Percentiles rank a stretch among this genome's conserved stretches.
These are phyloP conservation scores for Mustela lutreola DNA, from an alignment of 2,113 vertebrate species.

Conservation along the genomic window DNA sequence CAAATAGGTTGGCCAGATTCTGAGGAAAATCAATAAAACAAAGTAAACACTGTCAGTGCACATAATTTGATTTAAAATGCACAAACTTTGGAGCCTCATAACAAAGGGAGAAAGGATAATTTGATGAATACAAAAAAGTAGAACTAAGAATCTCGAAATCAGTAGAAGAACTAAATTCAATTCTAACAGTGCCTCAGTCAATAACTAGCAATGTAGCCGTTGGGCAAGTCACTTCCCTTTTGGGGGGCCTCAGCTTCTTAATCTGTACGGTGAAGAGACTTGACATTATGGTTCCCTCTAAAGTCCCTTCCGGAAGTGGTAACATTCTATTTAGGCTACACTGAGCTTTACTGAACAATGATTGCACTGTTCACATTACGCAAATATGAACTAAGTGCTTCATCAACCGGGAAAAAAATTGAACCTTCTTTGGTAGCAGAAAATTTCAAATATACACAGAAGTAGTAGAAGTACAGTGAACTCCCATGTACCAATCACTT, in stretches of 20 bases:
- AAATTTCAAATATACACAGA: conserved; percentile 32
- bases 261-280: not conserved
- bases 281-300: not conserved
- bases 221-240: not conserved
- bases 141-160: not conserved
- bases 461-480: conserved; percentile 28
- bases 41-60: not conserved
- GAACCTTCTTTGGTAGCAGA: not conserved
- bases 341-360: not conserved
- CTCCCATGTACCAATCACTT: not conserved
- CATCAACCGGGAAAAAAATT: not conserved
- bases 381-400: conserved; percentile 5
- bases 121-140: not conserved
- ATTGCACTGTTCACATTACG: not conserved
- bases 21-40: conserved; percentile 79
- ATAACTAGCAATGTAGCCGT: not conserved
- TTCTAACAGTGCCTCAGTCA: not conserved
- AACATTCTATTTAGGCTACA: not conserved
- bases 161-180: not conserved
- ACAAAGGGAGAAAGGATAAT: conserved; percentile 25
- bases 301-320: not conserved
- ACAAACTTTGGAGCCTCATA: not conserved
- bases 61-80: conserved; percentile 34
- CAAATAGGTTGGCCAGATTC: conserved; percentile 98
- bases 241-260: not conserved